Base-by-base conservation (phyloP, 1,140 invertebrate species). In the Neodiprion pinetum region DNA sequence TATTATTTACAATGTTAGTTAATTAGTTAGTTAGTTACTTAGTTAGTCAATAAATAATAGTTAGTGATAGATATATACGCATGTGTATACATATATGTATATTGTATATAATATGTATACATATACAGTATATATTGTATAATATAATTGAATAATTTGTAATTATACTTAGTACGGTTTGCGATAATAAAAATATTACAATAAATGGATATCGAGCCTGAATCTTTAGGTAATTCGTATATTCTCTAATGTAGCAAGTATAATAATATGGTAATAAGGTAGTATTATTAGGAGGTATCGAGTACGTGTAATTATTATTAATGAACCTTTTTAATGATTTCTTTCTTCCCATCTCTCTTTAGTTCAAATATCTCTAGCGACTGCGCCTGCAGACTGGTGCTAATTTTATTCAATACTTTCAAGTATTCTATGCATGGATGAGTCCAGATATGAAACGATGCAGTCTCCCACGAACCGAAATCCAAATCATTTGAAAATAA, bases 171-270 rank as follows among this genome's bases (percentile, higher is more conserved):
- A 77, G 81, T 85, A 84, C 80, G 83, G 78, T 86, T 40, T 86
- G 85, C 82, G 83, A 86, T 87, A 87, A 87, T 87, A 86, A 88
- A 88, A 88, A 87, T 88, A 87, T 87, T 87, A 88, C 85, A 87
- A 87, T 85, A 88, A 83, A 87, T 87, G 84, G n/a, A 61, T 40
- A 40, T 40, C 28, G 85, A 87, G 86, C 83, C 77, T 84, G 79
- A 85, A 81, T 81, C 81, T 68, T 86, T 80, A 80, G 80, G 28
- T 40, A 40, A 61, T 61, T 85, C 78, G 79, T 83, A 81, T 78
- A 76, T 78, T 80, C 80, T 78, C 81, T 81, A 82, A 75, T 76
- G 72, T 80, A 81, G 78, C 77, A 80, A 71, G 74, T 81, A 40
- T 40, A 40, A 40, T 40, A 40, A 40, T 40, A 40, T 40, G 28